phyloP scores from a whole-genome alignment of 1,140 invertebrate species.

The roundworm (Caenorhabditis elegans) region WBcel235 BX284603.4:6732001-6732500 shows the following conservation, averaged over 20 bases:
- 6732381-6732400: background rate
- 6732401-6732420: conserved; percentile 24
- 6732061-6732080: too few species aligned
- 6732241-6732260: conserved; percentile 1
- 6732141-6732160: background rate
- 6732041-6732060: background rate
- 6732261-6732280: conserved; percentile 34
- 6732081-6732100: too few species aligned
- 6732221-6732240: background rate
- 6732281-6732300: conserved; percentile 41
- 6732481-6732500: conserved; percentile 41
- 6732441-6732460: conserved; percentile 43
- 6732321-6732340: conserved; percentile 40
- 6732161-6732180: conserved; percentile 17
- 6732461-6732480: conserved; percentile 37
- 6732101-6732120: too few species aligned
- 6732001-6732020: background rate
- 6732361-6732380: background rate
- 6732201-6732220: conserved; percentile 1
- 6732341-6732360: background rate
- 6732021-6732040: background rate
- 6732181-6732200: background rate
- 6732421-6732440: conserved; percentile 32
- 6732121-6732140: background rate
- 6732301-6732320: conserved; percentile 42